phyloP scores from a whole-genome alignment of 2,888 invertebrate species.

The Eristalis arbustorum region DNA sequence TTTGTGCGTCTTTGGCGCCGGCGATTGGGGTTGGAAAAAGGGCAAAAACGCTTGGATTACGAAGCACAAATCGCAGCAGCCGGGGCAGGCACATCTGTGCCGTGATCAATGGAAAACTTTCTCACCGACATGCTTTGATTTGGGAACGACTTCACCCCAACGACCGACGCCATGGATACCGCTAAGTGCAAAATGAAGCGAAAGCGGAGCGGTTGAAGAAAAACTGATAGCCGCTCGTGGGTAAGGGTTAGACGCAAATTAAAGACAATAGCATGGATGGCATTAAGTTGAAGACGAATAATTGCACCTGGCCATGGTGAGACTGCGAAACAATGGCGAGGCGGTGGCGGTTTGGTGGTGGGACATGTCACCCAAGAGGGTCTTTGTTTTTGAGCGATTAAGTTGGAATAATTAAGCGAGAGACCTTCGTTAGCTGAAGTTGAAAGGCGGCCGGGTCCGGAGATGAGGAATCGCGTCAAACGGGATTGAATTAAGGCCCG shows the following conservation, averaged over 20 bases:
- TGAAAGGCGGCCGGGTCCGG: not conserved
- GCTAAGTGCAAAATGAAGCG: not conserved
- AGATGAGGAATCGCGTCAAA: not conserved
- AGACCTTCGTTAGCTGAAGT: not conserved
- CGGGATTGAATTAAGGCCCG: not conserved
- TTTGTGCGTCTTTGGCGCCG: not conserved
- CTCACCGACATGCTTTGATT: slow-evolving; percentile 18
- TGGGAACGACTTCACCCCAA: not conserved
- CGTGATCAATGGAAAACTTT: slow-evolving; percentile 1
- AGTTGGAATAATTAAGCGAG: slow-evolving; percentile 12
- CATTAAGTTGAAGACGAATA: not conserved
- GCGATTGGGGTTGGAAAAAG: not conserved
- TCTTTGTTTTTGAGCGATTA: slow-evolving; percentile 7
- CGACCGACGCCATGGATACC: not conserved
- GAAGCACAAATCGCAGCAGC: not conserved
- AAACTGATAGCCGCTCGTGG: not conserved
- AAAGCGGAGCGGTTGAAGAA: not conserved
- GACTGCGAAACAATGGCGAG: not conserved
- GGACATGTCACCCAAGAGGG: not conserved
- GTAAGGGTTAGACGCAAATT: not conserved
- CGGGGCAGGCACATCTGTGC: slow-evolving; percentile 8
- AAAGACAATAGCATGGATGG: not conserved
- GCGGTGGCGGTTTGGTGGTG: not conserved
- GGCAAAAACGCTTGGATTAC: slow-evolving; percentile 2
- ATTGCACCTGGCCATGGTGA: not conserved